Evolutionary conservation across 1,140 invertebrate genomes (phyloP).

Genomic region (Ceratina calcarata): DNA sequence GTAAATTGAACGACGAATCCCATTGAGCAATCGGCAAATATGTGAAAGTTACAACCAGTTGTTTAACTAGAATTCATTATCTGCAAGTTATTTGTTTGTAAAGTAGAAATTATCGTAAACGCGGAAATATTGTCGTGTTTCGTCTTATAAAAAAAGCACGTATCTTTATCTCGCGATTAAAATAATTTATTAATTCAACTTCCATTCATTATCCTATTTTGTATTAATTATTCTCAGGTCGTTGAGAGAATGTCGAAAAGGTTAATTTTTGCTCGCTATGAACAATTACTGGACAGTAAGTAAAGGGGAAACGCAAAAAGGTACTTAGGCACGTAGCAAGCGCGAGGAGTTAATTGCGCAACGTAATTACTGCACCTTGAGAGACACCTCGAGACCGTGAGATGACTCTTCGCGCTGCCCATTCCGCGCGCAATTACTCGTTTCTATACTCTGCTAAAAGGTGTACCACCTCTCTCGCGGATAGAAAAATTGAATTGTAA

Average conservation of each 20-base stretch:
- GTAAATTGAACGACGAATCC: not conserved
- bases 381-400: not conserved
- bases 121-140: too few species aligned
- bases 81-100: too few species aligned
- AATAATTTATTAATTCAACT: too few species aligned
- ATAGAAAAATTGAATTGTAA: not conserved
- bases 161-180: too few species aligned
- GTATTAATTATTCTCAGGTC: not conserved
- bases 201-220: too few species aligned
- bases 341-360: slow-evolving; percentile 35
- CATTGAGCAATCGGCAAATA: not conserved
- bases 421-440: not conserved
- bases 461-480: not conserved
- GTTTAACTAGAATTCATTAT: too few species aligned
- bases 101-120: too few species aligned
- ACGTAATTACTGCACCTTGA: slow-evolving; percentile 21
- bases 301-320: not conserved
- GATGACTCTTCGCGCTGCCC: not conserved
- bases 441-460: not conserved
- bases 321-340: not conserved
- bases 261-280: not conserved
- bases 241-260: not conserved
- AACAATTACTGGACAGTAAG: not conserved
- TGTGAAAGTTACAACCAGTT: not conserved
- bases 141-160: too few species aligned